These are phyloP conservation scores for Stenoptilia bipunctidactyla DNA, from an alignment of 2,888 invertebrate species.

Conservation along the genomic window DNA sequence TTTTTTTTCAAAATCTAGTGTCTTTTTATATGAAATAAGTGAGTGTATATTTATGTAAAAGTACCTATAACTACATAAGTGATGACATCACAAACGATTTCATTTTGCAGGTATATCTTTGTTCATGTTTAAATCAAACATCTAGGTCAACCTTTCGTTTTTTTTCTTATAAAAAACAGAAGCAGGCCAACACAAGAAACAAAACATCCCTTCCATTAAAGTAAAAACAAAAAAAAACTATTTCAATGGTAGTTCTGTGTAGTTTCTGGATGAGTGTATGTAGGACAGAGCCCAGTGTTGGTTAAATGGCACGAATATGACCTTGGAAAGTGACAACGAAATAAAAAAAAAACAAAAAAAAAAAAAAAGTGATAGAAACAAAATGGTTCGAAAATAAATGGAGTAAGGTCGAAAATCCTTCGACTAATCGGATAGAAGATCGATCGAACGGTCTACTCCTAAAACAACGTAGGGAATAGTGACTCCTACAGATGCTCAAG, in stretches of 20 bases:
- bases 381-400: no score
- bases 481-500: conserved; percentile 21
- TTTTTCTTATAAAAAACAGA: conserved; percentile 4
- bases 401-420: conserved; percentile 36
- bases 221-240: conserved; percentile 27
- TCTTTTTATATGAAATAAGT: no score
- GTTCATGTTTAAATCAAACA: no score
- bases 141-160: no score
- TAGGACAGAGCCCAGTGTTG: conserved; percentile 24
- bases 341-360: conserved; percentile 27
- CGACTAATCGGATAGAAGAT: conserved; percentile 24
- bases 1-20: no score
- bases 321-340: conserved; percentile 45
- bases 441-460: conserved; percentile 39
- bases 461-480: conserved; percentile 43
- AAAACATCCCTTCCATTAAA: conserved; percentile 34
- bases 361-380: no score
- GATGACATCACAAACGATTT: conserved; percentile 8
- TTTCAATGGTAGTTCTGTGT: conserved; percentile 41
- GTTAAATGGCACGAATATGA: conserved; percentile 45
- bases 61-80: no score
- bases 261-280: conserved; percentile 41
- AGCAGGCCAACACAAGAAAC: conserved; percentile 49
- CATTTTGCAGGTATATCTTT: no score
- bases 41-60: no score